Evolutionary conservation across 2,797 vertebrate genomes (phyloP).

Genomic region (Myotis planiceps): DNA sequence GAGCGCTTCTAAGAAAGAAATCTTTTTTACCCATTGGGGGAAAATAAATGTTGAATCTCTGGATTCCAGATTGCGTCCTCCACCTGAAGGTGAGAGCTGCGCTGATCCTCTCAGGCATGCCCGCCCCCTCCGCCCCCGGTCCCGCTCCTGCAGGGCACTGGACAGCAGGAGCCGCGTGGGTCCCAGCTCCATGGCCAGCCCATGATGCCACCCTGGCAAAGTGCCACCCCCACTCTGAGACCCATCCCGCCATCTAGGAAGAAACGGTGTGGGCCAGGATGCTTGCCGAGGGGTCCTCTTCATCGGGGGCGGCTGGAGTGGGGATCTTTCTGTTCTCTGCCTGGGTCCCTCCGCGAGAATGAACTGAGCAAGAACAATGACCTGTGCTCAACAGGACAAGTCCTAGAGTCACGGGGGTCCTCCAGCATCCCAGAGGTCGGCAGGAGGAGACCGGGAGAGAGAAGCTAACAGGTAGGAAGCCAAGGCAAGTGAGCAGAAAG

Average conservation of each 20-base stretch:
- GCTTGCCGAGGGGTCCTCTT: neutral
- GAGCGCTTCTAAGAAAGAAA: neutral
- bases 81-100: neutral
- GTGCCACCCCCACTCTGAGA: neutral
- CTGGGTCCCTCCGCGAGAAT: neutral
- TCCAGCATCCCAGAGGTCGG: neutral
- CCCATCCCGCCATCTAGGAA: neutral
- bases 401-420: neutral
- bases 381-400: neutral
- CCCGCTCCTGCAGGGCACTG: neutral
- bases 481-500: neutral
- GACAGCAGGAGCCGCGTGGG: neutral
- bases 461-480: neutral
- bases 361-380: neutral
- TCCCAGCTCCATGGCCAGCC: neutral
- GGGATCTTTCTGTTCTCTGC: neutral
- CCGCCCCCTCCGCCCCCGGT: rapidly evolving
- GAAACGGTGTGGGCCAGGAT: neutral
- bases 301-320: neutral
- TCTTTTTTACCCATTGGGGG: neutral
- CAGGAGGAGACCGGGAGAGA: neutral
- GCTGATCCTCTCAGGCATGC: too few species aligned
- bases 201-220: neutral
- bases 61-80: neutral
- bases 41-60: neutral